Evolutionary conservation across 2,888 invertebrate genomes (phyloP), one percentile per base, ranked within the genome.

Genomic region (Phrixothrix hirtus): DNA sequence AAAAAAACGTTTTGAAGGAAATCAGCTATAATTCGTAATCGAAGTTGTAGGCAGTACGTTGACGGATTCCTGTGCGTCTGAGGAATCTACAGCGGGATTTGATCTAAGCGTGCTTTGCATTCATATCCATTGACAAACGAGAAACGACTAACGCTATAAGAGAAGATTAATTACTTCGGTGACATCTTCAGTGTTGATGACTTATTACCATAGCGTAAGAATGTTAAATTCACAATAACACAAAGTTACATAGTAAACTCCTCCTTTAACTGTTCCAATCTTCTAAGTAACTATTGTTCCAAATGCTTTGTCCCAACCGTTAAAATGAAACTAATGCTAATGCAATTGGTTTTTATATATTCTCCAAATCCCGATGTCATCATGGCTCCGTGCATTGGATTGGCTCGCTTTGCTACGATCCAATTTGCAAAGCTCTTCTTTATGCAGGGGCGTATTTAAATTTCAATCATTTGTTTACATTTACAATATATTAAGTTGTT

Each of bases 161-260:
- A 60, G 61, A 73, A 72, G 74, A 74, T 74, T 74, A 74, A 74
- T 74, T 72, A 66, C 69, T 61, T 50, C 61, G 63, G 59, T 68
- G 70, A 71, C 72, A 69, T 66, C 67, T 66, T 59, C 67, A 69
- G 67, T 67, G 67, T 66, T 71, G 70, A 72, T 72, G 70, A 72
- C 71, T 72, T 71, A 71, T 71, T 70, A 70, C 65, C 64, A 58
- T 55, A 57, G 59, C 59, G 59, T 57, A 64, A 65, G 68, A 67
- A 65, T 66, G 68, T 66, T 63, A 64, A 65, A 64, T 64, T 61
- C 43, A 55, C 55, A 55, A 57, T 57, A 58, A 57, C 57, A 59
- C 55, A 60, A 61, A 60, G 48, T 55, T 59, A 58, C 59, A 58
- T 55, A 63, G 61, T 59, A 65, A 62, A 59, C 58, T 58, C 46